Percentiles rank a stretch among this genome's conserved stretches.
These are phyloP conservation scores for Carapus acus DNA, from an alignment of 2,797 vertebrate genomes.

Conservation along the genomic window DNA sequence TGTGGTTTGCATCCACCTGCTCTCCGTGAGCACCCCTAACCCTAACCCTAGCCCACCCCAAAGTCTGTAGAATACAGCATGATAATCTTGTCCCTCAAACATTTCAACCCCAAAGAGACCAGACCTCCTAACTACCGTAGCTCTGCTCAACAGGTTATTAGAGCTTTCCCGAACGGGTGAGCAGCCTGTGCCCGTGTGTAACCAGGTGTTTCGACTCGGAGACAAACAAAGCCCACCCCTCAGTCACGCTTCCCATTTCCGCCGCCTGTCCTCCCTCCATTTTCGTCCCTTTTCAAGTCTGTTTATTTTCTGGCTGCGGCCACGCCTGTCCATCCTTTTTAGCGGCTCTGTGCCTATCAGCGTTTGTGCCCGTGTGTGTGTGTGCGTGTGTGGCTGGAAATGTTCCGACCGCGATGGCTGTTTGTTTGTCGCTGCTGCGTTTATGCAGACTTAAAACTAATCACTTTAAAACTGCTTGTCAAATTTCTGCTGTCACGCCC, in stretches of 20 bases:
- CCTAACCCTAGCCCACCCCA: no score
- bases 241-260: conserved; percentile 22
- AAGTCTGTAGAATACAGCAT: no score
- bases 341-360: conserved; percentile 17
- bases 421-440: conserved; percentile 25
- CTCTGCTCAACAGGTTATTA: no score
- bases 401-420: conserved; percentile 20
- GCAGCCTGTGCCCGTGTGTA: no score
- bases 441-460: conserved; percentile 47
- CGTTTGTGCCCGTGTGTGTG: conserved; percentile 4
- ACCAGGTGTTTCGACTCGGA: no score
- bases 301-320: conserved; percentile 27
- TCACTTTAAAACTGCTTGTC: conserved; percentile 47
- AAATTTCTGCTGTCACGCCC: neutral
- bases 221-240: neutral
- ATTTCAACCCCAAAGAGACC: no score
- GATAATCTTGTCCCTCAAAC: no score
- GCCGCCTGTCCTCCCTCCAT: conserved; percentile 2
- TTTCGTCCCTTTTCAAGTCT: conserved; percentile 39
- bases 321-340: conserved; percentile 24
- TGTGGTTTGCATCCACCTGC: no score
- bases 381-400: conserved; percentile 5
- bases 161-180: no score
- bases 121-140: no score
- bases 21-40: no score